Evolutionary conservation across 2,888 invertebrate species (phyloP).

Genomic region (Julus scanicus): DNA sequence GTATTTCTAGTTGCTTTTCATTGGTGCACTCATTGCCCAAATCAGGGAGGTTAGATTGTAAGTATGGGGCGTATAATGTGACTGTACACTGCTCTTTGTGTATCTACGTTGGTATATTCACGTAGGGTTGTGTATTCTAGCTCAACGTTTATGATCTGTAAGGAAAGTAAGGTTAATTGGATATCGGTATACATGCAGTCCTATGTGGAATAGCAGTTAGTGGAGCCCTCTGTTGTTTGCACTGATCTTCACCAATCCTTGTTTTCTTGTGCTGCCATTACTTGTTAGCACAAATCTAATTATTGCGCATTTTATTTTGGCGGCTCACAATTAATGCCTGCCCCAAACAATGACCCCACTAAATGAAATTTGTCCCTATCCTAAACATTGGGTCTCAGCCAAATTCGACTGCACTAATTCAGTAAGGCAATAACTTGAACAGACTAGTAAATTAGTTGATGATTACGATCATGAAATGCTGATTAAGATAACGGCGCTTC

Average conservation of each 20-base stretch:
- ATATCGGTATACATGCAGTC: neutral
- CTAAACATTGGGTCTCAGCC: neutral
- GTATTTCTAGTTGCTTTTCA: neutral
- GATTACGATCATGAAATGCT: neutral
- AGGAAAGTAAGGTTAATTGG: constrained; percentile 47
- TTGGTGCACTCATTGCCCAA: constrained; percentile 12
- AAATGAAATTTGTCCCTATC: neutral
- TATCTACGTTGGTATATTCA: neutral
- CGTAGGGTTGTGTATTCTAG: constrained; percentile 35
- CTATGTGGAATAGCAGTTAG: neutral
- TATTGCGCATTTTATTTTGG: constrained; percentile 12
- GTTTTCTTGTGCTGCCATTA: constrained; percentile 29
- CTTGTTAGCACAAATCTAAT: constrained; percentile 45
- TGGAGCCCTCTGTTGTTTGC: neutral
- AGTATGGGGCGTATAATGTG: constrained; percentile 7
- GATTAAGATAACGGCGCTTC: neutral
- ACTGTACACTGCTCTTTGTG: constrained; percentile 10
- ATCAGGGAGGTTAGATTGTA: constrained; percentile 13
- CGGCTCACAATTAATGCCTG: constrained; percentile 28
- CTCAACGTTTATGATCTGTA: constrained; percentile 10
- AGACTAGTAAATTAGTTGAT: neutral
- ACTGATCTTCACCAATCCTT: constrained; percentile 34
- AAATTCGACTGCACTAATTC: neutral
- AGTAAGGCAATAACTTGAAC: neutral
- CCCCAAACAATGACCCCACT: neutral